A percentile compares a stretch with the other conserved stretches of the same genome.
Evolutionary conservation across 2,797 vertebrate species (phyloP).

Genomic region (Ptychobarbus kaznakovi): DNA sequence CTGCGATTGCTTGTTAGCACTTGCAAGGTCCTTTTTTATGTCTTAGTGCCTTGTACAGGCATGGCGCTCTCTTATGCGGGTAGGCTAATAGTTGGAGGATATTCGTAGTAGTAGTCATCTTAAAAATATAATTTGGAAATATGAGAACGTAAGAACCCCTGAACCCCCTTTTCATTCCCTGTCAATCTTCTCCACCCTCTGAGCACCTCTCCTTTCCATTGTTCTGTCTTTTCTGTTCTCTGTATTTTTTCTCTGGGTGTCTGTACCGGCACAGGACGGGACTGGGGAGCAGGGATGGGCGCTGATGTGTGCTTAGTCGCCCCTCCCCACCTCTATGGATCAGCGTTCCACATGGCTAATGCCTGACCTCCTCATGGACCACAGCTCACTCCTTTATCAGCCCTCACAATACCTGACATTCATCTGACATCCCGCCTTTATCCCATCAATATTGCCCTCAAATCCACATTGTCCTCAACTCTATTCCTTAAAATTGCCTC

Average conservation of each 20-base stretch:
- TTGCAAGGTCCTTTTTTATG: slow-evolving; percentile 1
- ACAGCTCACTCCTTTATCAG: slow-evolving; percentile 59
- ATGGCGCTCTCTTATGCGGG: not conserved
- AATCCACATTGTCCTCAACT: slow-evolving; percentile 55
- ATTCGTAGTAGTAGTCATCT: not conserved
- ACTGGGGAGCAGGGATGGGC: slow-evolving; percentile 48
- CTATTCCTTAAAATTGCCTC: slow-evolving; percentile 55
- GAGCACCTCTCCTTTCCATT: slow-evolving; percentile 44
- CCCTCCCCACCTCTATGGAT: slow-evolving; percentile 59
- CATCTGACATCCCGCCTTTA: slow-evolving; percentile 63
- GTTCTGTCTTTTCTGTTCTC: slow-evolving; percentile 43
- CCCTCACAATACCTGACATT: slow-evolving; percentile 69
- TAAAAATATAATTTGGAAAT: not conserved
- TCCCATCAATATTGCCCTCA: slow-evolving; percentile 61
- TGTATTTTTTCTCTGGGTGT: slow-evolving; percentile 42
- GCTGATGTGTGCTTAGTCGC: slow-evolving; percentile 59
- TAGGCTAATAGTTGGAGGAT: not conserved
- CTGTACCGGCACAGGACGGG: slow-evolving; percentile 47
- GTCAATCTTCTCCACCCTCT: slow-evolving; percentile 31
- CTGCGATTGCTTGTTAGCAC: slow-evolving; percentile 2
- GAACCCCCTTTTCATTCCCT: slow-evolving; percentile 40
- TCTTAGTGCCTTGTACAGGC: not conserved
- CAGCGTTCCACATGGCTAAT: slow-evolving; percentile 67
- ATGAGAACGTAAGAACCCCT: not conserved
- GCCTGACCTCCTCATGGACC: slow-evolving; percentile 66